Percentiles rank a stretch among this genome's conserved stretches.
Evolutionary conservation across 1,140 invertebrate species (phyloP).

Genomic region (Cyphomyrmex costatus): DNA sequence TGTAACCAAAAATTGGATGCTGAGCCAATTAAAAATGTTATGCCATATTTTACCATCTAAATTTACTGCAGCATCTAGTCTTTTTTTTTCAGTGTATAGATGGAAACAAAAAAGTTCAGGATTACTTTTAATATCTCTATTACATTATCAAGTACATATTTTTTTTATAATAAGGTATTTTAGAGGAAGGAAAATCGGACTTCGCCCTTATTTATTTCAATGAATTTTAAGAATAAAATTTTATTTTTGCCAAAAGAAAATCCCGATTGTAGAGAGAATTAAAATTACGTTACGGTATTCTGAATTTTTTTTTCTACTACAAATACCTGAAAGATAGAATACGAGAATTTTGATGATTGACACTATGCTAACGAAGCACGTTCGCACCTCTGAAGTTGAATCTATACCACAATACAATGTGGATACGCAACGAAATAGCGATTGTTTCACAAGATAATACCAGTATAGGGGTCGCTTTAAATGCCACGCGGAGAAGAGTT

Average conservation of each 20-base stretch:
- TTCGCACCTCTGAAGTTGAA: conserved; percentile 42
- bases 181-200: too few species aligned
- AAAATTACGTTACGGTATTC: not conserved
- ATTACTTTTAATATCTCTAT: too few species aligned
- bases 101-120: too few species aligned
- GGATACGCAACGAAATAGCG: conserved; percentile 48
- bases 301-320: not conserved
- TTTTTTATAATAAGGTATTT: too few species aligned
- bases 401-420: conserved; percentile 28
- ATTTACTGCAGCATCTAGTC: too few species aligned
- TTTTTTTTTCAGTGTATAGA: too few species aligned
- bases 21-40: too few species aligned
- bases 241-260: not conserved
- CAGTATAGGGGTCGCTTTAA: conserved; percentile 36
- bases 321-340: not conserved
- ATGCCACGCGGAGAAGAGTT: conserved; percentile 46
- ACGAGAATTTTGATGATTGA: not conserved
- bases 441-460: conserved; percentile 58
- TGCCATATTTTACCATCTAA: too few species aligned
- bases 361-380: not conserved
- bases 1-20: too few species aligned
- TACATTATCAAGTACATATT: too few species aligned
- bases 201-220: too few species aligned
- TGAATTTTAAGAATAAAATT: too few species aligned
- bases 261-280: not conserved